Percentiles rank a stretch among this genome's conserved stretches.
phyloP scores from a whole-genome alignment of 2,113 vertebrate species.

The Daubentonia madagascariensis region DNA sequence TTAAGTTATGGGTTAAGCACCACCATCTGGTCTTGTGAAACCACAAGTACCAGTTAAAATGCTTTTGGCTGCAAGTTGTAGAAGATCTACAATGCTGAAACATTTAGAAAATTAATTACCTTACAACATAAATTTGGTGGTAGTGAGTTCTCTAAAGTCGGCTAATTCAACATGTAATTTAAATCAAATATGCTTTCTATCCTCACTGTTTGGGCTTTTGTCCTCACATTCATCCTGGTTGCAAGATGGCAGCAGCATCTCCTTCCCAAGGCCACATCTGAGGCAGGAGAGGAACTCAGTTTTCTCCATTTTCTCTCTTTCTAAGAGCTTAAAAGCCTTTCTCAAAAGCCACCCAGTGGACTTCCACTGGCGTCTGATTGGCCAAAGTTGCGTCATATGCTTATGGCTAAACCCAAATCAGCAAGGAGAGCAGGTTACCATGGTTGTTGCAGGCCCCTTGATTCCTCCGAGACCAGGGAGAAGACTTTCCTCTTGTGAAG shows the following conservation, averaged over 20 bases:
- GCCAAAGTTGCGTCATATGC: neutral
- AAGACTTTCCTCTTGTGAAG: neutral
- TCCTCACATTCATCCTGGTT: neutral
- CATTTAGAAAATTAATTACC: neutral
- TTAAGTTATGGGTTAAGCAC: neutral
- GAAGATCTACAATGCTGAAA: neutral
- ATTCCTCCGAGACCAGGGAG: neutral
- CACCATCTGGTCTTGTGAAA: neutral
- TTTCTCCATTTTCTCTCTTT: neutral
- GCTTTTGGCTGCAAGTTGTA: neutral
- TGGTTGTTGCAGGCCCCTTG: rapidly evolving
- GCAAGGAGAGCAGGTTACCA: neutral
- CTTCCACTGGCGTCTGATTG: neutral
- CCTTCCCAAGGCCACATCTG: neutral
- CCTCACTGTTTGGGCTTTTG: neutral
- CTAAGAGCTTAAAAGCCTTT: neutral
- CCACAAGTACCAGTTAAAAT: neutral
- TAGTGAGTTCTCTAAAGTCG: neutral
- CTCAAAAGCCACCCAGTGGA: neutral
- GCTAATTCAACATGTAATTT: neutral
- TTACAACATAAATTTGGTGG: neutral
- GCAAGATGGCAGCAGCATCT: neutral
- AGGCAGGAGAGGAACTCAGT: neutral
- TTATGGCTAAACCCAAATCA: neutral
- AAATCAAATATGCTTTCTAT: neutral